Conservation (phyloP, 1,140 invertebrate genomes). For the Drosophila arizonae region DNA sequence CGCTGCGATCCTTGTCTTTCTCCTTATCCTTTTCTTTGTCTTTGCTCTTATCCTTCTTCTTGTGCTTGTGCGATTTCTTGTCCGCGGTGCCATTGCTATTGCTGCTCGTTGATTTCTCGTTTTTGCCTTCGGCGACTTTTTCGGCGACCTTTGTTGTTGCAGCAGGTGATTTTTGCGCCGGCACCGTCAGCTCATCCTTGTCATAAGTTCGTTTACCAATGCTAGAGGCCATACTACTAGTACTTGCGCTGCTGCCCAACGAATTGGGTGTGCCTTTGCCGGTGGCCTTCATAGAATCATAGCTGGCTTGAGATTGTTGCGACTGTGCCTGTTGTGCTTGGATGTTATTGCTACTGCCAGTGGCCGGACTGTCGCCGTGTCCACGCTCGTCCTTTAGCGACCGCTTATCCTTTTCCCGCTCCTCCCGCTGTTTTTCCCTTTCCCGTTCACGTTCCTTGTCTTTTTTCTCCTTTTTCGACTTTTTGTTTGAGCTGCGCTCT, state of each 20-base stretch:
- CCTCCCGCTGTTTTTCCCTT: constrained; percentile 72
- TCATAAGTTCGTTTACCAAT: constrained; percentile 37
- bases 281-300: constrained; percentile 61
- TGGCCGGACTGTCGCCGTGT: constrained; percentile 53
- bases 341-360: constrained; percentile 27
- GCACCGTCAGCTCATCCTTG: constrained; percentile 43
- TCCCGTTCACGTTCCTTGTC: constrained; percentile 84
- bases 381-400: constrained; percentile 72
- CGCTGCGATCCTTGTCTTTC: constrained; percentile 50
- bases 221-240: constrained; percentile 41
- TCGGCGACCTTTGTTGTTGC: constrained; percentile 40
- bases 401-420: constrained; percentile 82
- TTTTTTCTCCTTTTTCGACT: constrained; percentile 83
- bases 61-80: constrained; percentile 85
- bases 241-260: constrained; percentile 57
- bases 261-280: constrained; percentile 70
- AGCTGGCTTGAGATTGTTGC: constrained; percentile 22
- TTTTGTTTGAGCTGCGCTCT: constrained; percentile 84
- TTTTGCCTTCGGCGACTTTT: constrained; percentile 38
- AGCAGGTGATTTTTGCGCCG: neutral
- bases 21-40: constrained; percentile 83
- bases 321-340: constrained; percentile 13
- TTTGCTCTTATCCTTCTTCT: constrained; percentile 85
- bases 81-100: constrained; percentile 83
- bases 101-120: constrained; percentile 61